Base-by-base conservation (phyloP, 2,797 vertebrate genomes). In the Neopelma chrysocephalum region DNA sequence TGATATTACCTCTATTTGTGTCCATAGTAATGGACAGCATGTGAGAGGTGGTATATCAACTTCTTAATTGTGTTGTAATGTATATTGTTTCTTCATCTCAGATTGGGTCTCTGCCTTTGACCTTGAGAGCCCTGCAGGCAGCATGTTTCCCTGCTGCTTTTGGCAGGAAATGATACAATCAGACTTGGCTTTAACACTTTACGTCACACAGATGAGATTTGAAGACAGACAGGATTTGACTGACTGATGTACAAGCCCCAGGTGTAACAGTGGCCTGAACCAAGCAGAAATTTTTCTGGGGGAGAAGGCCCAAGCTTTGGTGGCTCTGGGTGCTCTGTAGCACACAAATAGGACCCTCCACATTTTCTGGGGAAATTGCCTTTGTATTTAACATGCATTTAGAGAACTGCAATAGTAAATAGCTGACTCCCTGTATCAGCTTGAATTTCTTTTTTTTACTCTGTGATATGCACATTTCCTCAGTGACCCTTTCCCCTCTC, bases 401-500 rank as follows among this genome's bases (percentile, higher is more conserved):
- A 27, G 17, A 61, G 83, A 75, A 23, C 31, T 47, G 7, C 8
- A 57, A 4, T 7, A 15, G 23, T 32, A 56, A 11, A 18, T 31
- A 31, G 1, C 51, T 26, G 1, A 50, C 38, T 80, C 10, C 0
- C 23, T 50, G 9, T 42, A 8, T 38, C 54, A 72, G 34, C 62
- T 54, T 15, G 29, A 58, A 60, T 1, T 9, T 15, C 18, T 9
- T 64, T 66, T 66, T 34, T 23, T 45, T 10, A 10, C 13, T 25
- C 36, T 58, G n/a, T 1, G 5, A 29, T 6, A 4, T 0, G 7
- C 4, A 0, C 0, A 2, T 27, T 65, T 84, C 61, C n/a, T 27
- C 36, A 10, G 38, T 38, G 18, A 2, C 18, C 15, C 6, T 45
- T 60, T 68, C 10, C 8, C 45, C 9, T 78, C 40, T 64, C 8